Evolutionary conservation across 2,113 vertebrate species (phyloP).

Genomic region (Ariopsis seemanni): DNA sequence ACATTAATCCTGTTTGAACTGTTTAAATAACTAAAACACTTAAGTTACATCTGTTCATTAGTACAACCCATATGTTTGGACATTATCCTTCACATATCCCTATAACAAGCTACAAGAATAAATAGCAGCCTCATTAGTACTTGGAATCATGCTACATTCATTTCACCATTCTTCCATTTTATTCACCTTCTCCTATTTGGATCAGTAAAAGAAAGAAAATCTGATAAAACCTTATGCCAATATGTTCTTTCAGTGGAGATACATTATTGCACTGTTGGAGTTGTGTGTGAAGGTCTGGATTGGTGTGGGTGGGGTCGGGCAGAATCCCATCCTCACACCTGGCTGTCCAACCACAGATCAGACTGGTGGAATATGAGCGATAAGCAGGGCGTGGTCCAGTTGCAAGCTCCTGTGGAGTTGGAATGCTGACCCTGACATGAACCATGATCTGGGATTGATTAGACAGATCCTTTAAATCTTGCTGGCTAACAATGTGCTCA

Average conservation of each 20-base stretch:
- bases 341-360: conserved; percentile 32
- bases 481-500: conserved; percentile 64
- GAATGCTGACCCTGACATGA: conserved; percentile 58
- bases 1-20: conserved; percentile 23
- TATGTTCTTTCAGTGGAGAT: conserved; percentile 34
- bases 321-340: conserved; percentile 48
- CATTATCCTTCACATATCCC: conserved; percentile 41
- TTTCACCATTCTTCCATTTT: conserved; percentile 50
- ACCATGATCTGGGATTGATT: conserved; percentile 62
- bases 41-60: conserved; percentile 46
- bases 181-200: conserved; percentile 45
- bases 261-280: not conserved
- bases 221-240: conserved; percentile 45
- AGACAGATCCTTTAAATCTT: conserved; percentile 61
- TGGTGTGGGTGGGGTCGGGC: not conserved
- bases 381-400: conserved; percentile 30
- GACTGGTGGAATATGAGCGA: conserved; percentile 11
- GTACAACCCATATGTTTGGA: conserved; percentile 44
- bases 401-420: conserved; percentile 47
- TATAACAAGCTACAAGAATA: conserved; percentile 44
- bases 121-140: conserved; percentile 55
- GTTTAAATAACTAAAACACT: conserved; percentile 24
- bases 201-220: conserved; percentile 46
- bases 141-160: conserved; percentile 38
- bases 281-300: conserved; percentile 2